Evolutionary conservation across 1,140 invertebrate species (phyloP).

Genomic region (Euborellia annulipes): DNA sequence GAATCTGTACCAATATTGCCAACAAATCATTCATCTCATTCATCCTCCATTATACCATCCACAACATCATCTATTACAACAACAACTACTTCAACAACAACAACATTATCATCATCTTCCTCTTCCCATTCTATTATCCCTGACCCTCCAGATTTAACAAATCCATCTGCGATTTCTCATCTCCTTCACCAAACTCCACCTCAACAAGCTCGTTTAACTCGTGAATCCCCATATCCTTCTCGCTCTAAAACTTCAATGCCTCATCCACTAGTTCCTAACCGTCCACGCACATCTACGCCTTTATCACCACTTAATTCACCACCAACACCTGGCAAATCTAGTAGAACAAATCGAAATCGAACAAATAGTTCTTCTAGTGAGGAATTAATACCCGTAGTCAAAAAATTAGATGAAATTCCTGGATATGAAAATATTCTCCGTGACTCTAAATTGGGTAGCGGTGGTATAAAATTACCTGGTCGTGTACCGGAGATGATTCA

Average conservation of each 20-base stretch:
- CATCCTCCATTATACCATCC: no score
- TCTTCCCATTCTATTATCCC: background rate
- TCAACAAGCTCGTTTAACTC: conserved; percentile 20
- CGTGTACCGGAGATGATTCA: conserved; percentile 17
- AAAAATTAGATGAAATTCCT: conserved; percentile 26
- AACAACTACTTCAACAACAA: conserved; percentile 6
- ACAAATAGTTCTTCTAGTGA: conserved; percentile 23
- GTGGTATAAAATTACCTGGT: conserved; percentile 14
- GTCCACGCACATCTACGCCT: conserved; percentile 15
- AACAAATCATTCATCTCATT: no score
- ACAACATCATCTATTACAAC: no score
- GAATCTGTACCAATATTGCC: no score
- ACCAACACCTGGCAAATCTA: conserved; percentile 10
- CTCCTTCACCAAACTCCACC: conserved; percentile 13
- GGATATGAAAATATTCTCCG: conserved; percentile 27
- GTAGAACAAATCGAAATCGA: conserved; percentile 18
- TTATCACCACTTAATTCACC: conserved; percentile 10
- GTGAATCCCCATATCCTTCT: conserved; percentile 13
- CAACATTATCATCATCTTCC: conserved; percentile 12
- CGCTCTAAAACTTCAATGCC: conserved; percentile 17
- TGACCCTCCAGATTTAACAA: background rate
- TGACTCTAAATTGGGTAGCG: conserved; percentile 19
- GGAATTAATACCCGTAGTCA: conserved; percentile 25
- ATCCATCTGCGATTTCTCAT: background rate
- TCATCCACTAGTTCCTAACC: conserved; percentile 19